phyloP scores from a whole-genome alignment of 2,888 invertebrate genomes.

The Papilio gigon region DNA sequence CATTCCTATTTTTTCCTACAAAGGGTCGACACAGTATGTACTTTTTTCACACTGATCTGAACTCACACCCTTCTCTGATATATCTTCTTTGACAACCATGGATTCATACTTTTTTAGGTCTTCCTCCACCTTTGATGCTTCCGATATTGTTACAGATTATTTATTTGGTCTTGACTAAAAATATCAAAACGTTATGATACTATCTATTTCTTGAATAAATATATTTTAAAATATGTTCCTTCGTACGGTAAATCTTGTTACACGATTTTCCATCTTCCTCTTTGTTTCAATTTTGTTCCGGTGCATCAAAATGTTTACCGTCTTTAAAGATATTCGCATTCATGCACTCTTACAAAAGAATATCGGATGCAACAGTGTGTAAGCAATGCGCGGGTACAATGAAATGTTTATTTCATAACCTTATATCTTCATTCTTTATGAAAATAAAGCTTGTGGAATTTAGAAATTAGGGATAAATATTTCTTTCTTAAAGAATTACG shows the following conservation, averaged over 20 bases:
- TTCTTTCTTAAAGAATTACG: too few species aligned
- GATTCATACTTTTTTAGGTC: too few species aligned
- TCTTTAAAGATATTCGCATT: neutral
- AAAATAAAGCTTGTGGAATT: neutral
- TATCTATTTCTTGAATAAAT: neutral
- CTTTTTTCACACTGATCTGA: too few species aligned
- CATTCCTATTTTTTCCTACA: too few species aligned
- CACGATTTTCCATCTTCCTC: neutral
- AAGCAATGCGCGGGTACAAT: neutral
- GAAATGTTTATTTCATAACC: neutral
- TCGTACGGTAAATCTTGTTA: neutral
- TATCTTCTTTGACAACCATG: too few species aligned
- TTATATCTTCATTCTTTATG: neutral
- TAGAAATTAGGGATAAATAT: neutral
- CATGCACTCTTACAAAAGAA: conserved; percentile 2
- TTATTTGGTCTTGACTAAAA: too few species aligned
- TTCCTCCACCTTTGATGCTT: too few species aligned
- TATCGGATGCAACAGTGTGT: conserved; percentile 6
- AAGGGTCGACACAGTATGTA: too few species aligned
- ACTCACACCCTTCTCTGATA: too few species aligned
- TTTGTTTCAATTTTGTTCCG: neutral
- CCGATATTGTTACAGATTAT: too few species aligned
- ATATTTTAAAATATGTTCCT: neutral
- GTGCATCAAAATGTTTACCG: conserved; percentile 6
- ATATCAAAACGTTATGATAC: neutral